Percentiles rank a stretch among this genome's conserved stretches.
These are phyloP conservation scores for Heliconius hewitsoni DNA, from an alignment of 1,140 invertebrate genomes.

Conservation along the genomic window DNA sequence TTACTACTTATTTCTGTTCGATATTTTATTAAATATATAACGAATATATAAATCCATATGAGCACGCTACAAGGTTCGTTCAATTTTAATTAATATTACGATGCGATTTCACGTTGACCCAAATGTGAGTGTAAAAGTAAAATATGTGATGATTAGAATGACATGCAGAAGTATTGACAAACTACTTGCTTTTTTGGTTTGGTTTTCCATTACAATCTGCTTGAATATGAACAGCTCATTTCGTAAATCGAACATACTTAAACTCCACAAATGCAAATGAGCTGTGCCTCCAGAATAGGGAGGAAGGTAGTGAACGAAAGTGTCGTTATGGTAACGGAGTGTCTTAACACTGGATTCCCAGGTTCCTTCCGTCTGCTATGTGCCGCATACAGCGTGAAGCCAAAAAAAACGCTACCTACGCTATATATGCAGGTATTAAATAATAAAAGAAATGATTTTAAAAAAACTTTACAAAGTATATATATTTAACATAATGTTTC, in stretches of 20 bases:
- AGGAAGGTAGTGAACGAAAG: no score
- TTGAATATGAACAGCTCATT: neutral
- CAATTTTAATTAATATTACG: constrained; percentile 6
- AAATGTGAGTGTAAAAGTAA: neutral
- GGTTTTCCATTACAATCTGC: neutral
- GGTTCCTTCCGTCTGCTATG: no score
- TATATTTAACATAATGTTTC: neutral
- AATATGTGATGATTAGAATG: neutral
- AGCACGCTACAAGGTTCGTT: neutral
- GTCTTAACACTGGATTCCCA: no score
- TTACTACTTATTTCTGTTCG: neutral
- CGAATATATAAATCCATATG: neutral
- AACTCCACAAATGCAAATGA: no score
- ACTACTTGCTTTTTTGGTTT: neutral
- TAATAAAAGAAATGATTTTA: no score
- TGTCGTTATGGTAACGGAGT: no score
- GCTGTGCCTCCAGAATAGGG: no score
- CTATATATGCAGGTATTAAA: no score
- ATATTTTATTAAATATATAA: neutral
- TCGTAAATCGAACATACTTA: neutral
- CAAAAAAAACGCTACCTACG: no score
- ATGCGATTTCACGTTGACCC: neutral
- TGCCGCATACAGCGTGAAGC: no score
- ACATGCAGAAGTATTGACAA: neutral
- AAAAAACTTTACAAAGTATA: neutral